Evolutionary conservation across 2,797 vertebrate genomes (phyloP), one percentile per base, ranked within the genome.

Genomic region (Pagetopsis macropterus): DNA sequence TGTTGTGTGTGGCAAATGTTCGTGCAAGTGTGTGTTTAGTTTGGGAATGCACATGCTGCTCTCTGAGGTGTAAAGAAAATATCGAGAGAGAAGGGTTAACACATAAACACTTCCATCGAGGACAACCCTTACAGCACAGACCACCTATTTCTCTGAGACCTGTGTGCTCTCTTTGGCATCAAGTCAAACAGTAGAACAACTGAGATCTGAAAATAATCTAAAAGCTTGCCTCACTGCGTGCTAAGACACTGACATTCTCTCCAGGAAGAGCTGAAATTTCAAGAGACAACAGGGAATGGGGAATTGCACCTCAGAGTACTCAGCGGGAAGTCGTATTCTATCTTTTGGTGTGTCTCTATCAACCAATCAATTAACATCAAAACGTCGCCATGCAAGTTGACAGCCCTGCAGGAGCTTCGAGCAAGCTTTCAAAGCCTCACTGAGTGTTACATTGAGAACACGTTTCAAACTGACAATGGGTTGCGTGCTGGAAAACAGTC

Each of bases 341-440:
- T 76, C 65, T 72, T 75, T 78, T 82, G 64, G 66, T 75, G 71
- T 69, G 81, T 87, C 78, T 88, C 85, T 74, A 82, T 91, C 86
- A 90, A 88, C 81, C 87, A 76, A 91, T 94, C 87, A 91, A 91
- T 93, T 93, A 92, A 89, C 81, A 90, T 91, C 80, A 87, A 79
- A 90, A 91, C 65, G 54, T 83, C 83, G 72, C 80, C 77, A 81
- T 78, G 76, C 58, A 86, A 67, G 41, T 54, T 81, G 89, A 90
- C 87, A 85, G 78, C 76, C 23, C 82, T 51, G 79, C 82, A 72
- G 87, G 83, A 84, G 85, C 72, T 68, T 75, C 19, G 40, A 49
- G 58, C 54, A 56, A 70, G 61, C 63, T 75, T 86, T 90, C 70
- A 88, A 85, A 84, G 63, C 27, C 50, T 61, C 43, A 43, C 58